These are phyloP conservation scores for Cercopithecus neglectus DNA, from an alignment of 2,797 vertebrate genomes.

Conservation along the genomic window DNA sequence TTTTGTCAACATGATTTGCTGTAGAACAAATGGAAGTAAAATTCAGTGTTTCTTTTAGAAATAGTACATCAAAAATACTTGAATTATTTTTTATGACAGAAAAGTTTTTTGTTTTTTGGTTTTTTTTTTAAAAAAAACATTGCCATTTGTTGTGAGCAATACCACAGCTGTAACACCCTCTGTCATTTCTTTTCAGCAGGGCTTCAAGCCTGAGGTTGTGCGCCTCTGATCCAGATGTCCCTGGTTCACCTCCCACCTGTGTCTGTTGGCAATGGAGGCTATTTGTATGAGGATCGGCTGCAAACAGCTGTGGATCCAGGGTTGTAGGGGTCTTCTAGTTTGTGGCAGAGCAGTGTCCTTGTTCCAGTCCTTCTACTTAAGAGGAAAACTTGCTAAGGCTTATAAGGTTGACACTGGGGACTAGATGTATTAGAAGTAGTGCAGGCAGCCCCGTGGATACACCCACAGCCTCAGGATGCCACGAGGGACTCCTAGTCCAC, in stretches of 20 bases:
- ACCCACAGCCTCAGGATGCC: accelerated
- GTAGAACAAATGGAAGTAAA: not conserved
- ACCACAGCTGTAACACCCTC: not conserved
- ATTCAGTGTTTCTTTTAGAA: not conserved
- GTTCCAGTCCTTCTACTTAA: not conserved
- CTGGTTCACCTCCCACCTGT: accelerated
- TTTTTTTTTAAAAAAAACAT: not conserved
- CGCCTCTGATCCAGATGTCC: not conserved
- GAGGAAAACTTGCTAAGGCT: not conserved
- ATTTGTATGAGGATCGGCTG: not conserved
- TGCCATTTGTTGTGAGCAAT: not conserved
- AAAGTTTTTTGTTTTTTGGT: not conserved
- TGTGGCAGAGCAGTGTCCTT: not conserved
- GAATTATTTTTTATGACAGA: not conserved
- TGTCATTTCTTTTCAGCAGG: not conserved
- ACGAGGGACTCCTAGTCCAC: accelerated
- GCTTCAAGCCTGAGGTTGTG: not conserved
- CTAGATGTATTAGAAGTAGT: no score
- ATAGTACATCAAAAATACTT: not conserved
- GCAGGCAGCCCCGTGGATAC: accelerated
- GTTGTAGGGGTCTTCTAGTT: not conserved
- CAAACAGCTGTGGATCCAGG: not conserved
- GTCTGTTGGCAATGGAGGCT: accelerated
- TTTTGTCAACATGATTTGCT: not conserved
- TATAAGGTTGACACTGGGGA: not conserved